phyloP scores from a whole-genome alignment of 2,797 vertebrate genomes.

The Melanotaenia maccullochi region DNA sequence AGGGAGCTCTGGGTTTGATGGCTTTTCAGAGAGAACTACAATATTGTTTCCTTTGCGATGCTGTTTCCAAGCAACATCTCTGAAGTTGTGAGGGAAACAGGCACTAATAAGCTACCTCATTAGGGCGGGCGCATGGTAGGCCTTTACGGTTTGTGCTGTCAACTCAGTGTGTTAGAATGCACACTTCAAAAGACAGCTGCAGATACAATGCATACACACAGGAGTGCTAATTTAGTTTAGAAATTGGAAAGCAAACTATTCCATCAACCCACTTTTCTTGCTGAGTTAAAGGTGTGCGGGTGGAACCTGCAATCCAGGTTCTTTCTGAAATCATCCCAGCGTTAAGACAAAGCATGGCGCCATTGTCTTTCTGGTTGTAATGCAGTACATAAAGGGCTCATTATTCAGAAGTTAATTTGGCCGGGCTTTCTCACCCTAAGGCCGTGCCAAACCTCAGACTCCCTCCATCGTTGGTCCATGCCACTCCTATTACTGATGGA shows the following conservation, averaged over 20 bases:
- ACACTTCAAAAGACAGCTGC: constrained; percentile 75
- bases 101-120: constrained; percentile 80
- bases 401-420: constrained; percentile 76
- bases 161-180: constrained; percentile 66
- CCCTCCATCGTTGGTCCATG: constrained; percentile 35
- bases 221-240: constrained; percentile 64
- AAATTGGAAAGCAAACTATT: constrained; percentile 69
- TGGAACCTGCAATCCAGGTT: constrained; percentile 45
- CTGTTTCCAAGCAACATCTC: constrained; percentile 75
- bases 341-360: constrained; percentile 50
- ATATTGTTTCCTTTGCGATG: constrained; percentile 58
- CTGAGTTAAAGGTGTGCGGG: constrained; percentile 31
- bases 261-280: constrained; percentile 53
- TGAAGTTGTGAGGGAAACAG: constrained; percentile 57
- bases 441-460: constrained; percentile 50
- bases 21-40: constrained; percentile 43
- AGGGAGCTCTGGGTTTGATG: constrained; percentile 43
- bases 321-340: constrained; percentile 52
- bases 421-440: constrained; percentile 47
- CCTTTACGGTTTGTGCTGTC: constrained; percentile 65
- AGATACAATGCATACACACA: constrained; percentile 49
- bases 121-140: constrained; percentile 67
- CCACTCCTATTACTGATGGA: constrained; percentile 38
- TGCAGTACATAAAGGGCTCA: constrained; percentile 65
- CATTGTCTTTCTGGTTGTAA: constrained; percentile 53